Conservation (phyloP, 2,113 vertebrate species). For the Dendrocopos noguchii region DNA sequence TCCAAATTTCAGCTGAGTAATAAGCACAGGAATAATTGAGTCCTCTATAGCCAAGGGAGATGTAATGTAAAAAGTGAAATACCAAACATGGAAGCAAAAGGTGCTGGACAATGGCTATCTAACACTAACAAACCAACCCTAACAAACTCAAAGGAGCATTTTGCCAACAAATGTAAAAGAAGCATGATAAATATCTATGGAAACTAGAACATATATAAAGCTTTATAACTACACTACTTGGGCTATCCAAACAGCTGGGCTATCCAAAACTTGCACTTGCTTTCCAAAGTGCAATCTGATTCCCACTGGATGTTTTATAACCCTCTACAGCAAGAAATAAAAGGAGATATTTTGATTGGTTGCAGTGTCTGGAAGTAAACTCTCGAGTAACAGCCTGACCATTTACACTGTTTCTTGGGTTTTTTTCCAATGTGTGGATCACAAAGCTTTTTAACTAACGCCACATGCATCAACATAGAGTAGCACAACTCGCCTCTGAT, state of each 20-base stretch:
- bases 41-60: slow-evolving; percentile 1
- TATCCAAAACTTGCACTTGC: neutral
- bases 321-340: slow-evolving; percentile 12
- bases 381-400: slow-evolving; percentile 30
- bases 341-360: slow-evolving; percentile 41
- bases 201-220: neutral
- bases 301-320: neutral
- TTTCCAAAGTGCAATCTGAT: neutral
- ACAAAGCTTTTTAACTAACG: slow-evolving; percentile 66
- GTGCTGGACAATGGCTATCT: neutral
- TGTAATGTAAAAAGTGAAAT: slow-evolving; percentile 1
- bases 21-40: neutral
- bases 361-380: slow-evolving; percentile 6
- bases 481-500: slow-evolving; percentile 40
- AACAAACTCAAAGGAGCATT: neutral
- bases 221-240: neutral
- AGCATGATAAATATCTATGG: neutral
- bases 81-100: neutral
- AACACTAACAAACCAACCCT: neutral
- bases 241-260: neutral
- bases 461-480: slow-evolving; percentile 46
- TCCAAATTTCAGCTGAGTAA: slow-evolving; percentile 39
- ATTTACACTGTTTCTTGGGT: slow-evolving; percentile 9
- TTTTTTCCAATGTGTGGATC: slow-evolving; percentile 17
- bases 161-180: neutral